These are phyloP conservation scores for Discoglossus pictus DNA, from an alignment of 2,797 vertebrate species.

Conservation along the genomic window DNA sequence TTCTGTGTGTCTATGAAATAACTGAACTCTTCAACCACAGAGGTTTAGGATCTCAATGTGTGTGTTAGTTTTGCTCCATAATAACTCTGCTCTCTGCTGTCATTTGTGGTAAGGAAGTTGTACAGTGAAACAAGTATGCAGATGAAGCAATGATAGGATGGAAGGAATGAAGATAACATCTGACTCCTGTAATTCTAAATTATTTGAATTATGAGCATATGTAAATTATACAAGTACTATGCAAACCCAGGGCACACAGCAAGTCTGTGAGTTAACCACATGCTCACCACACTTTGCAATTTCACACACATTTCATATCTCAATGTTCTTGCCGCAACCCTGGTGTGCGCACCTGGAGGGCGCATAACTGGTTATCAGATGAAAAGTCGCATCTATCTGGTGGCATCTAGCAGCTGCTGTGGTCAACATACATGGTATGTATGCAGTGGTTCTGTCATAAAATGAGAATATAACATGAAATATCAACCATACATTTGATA, in stretches of 20 bases:
- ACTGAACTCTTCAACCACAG: no score
- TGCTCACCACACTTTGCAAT: constrained; percentile 34
- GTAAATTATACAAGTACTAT: not conserved
- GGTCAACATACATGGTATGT: constrained; percentile 20
- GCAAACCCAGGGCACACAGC: constrained; percentile 5
- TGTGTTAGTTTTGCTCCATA: no score
- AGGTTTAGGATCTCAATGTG: no score
- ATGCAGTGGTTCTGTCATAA: not conserved
- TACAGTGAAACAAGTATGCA: no score
- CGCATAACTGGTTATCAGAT: constrained; percentile 37
- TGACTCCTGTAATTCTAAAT: not conserved
- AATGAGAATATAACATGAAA: no score
- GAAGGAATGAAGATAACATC: not conserved
- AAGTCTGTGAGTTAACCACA: constrained; percentile 29
- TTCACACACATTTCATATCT: constrained; percentile 42
- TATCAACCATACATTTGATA: no score
- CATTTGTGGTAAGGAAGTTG: no score
- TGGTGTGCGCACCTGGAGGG: constrained; percentile 43
- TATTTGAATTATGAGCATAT: constrained; percentile 8
- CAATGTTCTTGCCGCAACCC: constrained; percentile 14
- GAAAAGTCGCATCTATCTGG: constrained; percentile 35
- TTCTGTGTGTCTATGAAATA: no score
- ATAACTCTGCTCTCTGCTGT: no score
- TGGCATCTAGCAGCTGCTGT: constrained; percentile 41
- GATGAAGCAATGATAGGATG: no score